These are phyloP conservation scores for Aratinga solstitialis DNA, from an alignment of 2,797 vertebrate species.

Conservation along the genomic window DNA sequence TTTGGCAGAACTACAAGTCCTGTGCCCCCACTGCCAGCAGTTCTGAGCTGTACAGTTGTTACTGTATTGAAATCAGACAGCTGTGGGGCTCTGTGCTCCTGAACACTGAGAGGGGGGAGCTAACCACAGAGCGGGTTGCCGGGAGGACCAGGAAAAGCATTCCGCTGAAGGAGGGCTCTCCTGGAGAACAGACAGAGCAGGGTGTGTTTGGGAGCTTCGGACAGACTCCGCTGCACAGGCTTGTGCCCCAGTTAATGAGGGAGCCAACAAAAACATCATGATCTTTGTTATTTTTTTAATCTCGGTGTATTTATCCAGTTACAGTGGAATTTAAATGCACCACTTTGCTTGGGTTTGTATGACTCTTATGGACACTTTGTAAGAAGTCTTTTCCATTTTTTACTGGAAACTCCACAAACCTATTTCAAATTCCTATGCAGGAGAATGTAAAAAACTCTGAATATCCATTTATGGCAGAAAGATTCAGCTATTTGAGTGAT, in stretches of 20 bases:
- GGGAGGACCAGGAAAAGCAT: neutral
- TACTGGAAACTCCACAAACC: neutral
- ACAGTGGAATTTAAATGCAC: neutral
- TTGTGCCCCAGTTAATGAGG: neutral
- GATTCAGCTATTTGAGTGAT: neutral
- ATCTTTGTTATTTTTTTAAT: neutral
- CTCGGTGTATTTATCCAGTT: neutral
- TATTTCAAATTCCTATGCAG: neutral
- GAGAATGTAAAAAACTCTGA: neutral
- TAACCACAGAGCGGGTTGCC: neutral
- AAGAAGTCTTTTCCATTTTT: neutral
- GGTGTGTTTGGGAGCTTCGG: neutral
- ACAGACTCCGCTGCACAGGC: neutral
- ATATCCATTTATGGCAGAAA: neutral
- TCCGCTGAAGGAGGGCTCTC: neutral
- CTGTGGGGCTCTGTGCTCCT: neutral
- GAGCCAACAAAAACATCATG: neutral
- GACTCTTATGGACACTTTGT: neutral
- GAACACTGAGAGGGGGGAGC: rapidly evolving
- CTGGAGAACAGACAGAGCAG: neutral
- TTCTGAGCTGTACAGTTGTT: neutral
- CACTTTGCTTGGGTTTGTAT: neutral
- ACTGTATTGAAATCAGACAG: neutral
- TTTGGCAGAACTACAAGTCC: neutral
- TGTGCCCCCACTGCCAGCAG: neutral